These are phyloP conservation scores for Chionomys nivalis DNA, from an alignment of 2,113 vertebrate species.

Conservation along the genomic window DNA sequence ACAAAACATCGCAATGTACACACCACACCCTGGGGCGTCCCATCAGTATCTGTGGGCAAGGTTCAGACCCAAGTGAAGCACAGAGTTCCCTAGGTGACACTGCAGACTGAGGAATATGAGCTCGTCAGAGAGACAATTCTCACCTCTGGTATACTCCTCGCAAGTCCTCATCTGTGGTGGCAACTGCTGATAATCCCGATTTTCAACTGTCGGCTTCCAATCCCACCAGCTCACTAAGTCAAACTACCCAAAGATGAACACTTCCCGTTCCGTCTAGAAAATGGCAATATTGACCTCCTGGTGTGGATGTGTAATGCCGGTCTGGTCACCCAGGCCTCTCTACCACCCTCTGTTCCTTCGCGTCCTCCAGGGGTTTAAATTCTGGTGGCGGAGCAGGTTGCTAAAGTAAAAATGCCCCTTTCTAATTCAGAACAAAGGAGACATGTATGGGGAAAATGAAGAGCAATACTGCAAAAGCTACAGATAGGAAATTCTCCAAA, in stretches of 20 bases:
- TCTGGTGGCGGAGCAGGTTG: neutral
- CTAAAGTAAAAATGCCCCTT: neutral
- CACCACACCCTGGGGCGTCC: neutral
- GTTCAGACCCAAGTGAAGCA: neutral
- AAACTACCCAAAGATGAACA: slow-evolving; percentile 3
- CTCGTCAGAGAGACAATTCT: neutral
- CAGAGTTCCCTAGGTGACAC: neutral
- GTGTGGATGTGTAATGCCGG: neutral
- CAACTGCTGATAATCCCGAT: neutral
- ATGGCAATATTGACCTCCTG: neutral
- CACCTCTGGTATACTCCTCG: neutral
- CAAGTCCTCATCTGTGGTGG: neutral
- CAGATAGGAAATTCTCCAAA: slow-evolving; percentile 20
- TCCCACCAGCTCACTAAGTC: neutral
- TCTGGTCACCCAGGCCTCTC: neutral
- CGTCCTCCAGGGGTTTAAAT: neutral
- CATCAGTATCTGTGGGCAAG: neutral
- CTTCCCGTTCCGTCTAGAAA: neutral
- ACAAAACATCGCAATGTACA: neutral
- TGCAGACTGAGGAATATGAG: neutral
- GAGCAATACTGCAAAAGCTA: neutral
- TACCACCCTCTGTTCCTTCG: neutral
- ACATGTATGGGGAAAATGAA: neutral
- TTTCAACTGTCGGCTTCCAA: neutral
- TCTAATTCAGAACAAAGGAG: neutral